A percentile compares a stretch with the other conserved stretches of the same genome.
Evolutionary conservation across 2,797 vertebrate genomes (phyloP).

Genomic region (Miichthys miiuy): DNA sequence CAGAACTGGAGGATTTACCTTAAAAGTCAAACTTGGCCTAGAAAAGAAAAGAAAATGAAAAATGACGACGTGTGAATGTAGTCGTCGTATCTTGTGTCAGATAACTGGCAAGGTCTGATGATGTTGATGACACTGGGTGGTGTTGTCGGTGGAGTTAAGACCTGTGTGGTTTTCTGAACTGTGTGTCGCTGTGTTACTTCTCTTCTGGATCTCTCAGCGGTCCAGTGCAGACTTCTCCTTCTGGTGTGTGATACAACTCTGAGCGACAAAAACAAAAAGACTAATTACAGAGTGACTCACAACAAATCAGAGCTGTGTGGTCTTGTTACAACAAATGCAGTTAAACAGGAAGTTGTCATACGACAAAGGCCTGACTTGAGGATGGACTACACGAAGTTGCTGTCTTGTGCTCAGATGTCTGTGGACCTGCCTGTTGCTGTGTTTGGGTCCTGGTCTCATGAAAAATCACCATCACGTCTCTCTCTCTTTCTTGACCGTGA

Average conservation of each 20-base stretch:
- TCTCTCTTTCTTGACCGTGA: conserved; percentile 82
- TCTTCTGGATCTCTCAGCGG: conserved; percentile 42
- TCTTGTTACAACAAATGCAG: not conserved
- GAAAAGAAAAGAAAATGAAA: not conserved
- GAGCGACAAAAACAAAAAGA: conserved; percentile 14
- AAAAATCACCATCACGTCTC: conserved; percentile 75
- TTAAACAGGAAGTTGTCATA: not conserved
- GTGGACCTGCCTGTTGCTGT: conserved; percentile 63
- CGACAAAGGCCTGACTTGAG: not conserved
- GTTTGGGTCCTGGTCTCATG: conserved; percentile 42
- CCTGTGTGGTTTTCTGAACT: conserved; percentile 49
- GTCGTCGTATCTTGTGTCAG: conserved; percentile 17
- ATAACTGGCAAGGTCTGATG: conserved; percentile 1
- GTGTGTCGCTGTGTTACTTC: conserved; percentile 31
- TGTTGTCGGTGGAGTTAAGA: conserved; percentile 36
- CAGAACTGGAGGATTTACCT: not conserved
- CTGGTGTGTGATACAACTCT: conserved; percentile 54
- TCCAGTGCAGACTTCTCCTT: conserved; percentile 42
- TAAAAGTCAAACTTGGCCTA: not conserved
- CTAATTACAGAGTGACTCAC: too few relatives aligned
- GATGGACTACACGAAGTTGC: not conserved
- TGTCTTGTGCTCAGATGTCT: not conserved
- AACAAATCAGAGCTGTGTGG: not conserved
- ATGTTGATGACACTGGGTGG: not conserved
- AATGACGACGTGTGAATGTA: not conserved